phyloP scores from a whole-genome alignment of 2,113 vertebrate genomes.

The Apistogramma diplotaenia region DNA sequence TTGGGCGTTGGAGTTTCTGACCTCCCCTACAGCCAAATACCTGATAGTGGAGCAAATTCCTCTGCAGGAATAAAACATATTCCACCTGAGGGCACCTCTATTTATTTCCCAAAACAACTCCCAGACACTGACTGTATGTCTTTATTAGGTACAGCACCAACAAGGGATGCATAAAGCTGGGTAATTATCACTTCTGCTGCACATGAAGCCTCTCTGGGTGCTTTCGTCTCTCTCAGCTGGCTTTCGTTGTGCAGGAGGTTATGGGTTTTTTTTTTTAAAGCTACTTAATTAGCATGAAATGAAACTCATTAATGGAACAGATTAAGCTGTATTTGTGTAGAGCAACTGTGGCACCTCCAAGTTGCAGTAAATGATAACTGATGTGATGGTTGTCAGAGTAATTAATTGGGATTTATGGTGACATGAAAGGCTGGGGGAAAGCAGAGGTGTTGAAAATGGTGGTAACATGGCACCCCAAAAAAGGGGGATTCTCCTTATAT shows the following conservation, averaged over 20 bases:
- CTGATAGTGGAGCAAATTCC: not conserved
- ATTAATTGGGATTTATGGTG: not conserved
- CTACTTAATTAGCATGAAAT: conserved; percentile 41
- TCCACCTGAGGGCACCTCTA: not conserved
- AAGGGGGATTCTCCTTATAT: not conserved
- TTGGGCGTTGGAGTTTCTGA: not conserved
- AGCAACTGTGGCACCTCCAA: not conserved
- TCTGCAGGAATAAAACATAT: not conserved
- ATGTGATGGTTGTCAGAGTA: not conserved
- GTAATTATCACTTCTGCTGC: conserved; percentile 51
- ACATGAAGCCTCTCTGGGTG: conserved; percentile 30
- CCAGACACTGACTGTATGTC: conserved; percentile 8
- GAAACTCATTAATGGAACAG: conserved; percentile 23
- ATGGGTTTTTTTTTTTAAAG: not conserved
- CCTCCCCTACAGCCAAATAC: not conserved
- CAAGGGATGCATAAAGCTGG: conserved; percentile 14
- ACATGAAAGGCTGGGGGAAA: not conserved
- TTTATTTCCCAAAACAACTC: conserved; percentile 15
- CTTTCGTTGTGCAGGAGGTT: not conserved
- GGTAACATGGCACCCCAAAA: not conserved
- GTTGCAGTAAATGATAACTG: not conserved
- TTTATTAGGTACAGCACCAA: conserved; percentile 14
- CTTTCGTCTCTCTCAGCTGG: not conserved
- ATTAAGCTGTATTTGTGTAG: not conserved
- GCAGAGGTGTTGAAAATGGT: not conserved